These are phyloP conservation scores for Mamestra brassicae DNA, from an alignment of 2,888 invertebrate genomes.

Conservation along the genomic window DNA sequence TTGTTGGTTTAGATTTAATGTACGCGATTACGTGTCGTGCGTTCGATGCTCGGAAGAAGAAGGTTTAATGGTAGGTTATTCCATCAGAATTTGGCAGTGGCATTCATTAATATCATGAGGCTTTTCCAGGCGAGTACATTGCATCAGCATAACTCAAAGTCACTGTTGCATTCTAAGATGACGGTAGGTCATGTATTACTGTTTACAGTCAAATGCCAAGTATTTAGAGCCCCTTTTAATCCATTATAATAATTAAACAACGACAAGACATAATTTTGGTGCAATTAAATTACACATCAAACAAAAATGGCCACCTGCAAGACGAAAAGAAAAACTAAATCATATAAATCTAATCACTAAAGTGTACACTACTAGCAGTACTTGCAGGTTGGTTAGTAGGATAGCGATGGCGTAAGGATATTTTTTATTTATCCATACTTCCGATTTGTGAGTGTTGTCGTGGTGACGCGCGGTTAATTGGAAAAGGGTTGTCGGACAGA, in stretches of 20 bases:
- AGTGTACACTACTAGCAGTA: not conserved
- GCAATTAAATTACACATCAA: not conserved
- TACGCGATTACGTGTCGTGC: not conserved
- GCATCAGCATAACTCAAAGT: not conserved
- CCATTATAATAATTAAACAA: not conserved
- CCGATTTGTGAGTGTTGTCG: constrained; percentile 71
- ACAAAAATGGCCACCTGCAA: not conserved
- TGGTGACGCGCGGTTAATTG: constrained; percentile 77
- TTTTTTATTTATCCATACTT: constrained; percentile 61
- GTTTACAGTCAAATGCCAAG: not conserved
- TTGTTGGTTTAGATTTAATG: not conserved
- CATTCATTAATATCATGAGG: too few species aligned
- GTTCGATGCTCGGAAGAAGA: not conserved
- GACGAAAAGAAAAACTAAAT: not conserved
- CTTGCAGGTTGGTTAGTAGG: too few species aligned
- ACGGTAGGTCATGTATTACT: not conserved
- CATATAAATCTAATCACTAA: too few species aligned
- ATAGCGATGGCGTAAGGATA: constrained; percentile 20
- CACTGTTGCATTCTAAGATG: too few species aligned
- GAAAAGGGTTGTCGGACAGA: constrained; percentile 71
- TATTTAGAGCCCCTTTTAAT: too few species aligned
- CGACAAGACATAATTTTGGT: too few species aligned
- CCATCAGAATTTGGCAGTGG: not conserved
- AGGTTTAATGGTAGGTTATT: not conserved
- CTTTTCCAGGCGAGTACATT: not conserved